Percentiles rank a stretch among this genome's conserved stretches.
Evolutionary conservation across 2,888 invertebrate species (phyloP).

Genomic region (Dasysyrphus albostriatus): DNA sequence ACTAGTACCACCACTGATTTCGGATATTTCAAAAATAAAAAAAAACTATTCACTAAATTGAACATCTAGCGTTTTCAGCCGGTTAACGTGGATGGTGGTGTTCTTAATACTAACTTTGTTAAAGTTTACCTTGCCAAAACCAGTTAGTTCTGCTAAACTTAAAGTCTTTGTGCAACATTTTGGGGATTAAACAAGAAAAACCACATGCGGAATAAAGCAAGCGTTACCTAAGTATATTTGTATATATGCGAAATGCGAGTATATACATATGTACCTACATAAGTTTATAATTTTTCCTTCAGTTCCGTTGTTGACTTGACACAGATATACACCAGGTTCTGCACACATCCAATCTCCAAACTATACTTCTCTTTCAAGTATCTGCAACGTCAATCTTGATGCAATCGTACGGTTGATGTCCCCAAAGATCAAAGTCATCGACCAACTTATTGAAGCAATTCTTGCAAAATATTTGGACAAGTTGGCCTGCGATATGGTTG

Average conservation of each 20-base stretch:
- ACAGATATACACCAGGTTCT: slow-evolving; percentile 46
- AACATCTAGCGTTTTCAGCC: slow-evolving; percentile 11
- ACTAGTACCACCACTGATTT: slow-evolving; percentile 20
- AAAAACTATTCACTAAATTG: slow-evolving; percentile 13
- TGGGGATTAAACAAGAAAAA: slow-evolving; percentile 46
- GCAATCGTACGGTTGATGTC: slow-evolving; percentile 46
- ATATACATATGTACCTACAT: neutral
- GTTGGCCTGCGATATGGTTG: slow-evolving; percentile 7
- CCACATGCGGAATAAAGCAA: slow-evolving; percentile 34
- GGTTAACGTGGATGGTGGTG: neutral
- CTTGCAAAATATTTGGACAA: slow-evolving; percentile 56
- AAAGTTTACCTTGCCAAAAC: slow-evolving; percentile 3
- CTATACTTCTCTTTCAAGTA: neutral
- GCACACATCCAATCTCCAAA: slow-evolving; percentile 20
- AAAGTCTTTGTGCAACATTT: slow-evolving; percentile 51
- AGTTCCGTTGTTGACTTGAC: slow-evolving; percentile 51
- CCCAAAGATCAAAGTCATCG: slow-evolving; percentile 71
- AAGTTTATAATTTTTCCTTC: slow-evolving; percentile 37
- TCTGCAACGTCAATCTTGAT: slow-evolving; percentile 31
- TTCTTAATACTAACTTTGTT: slow-evolving; percentile 11
- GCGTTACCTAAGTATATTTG: neutral
- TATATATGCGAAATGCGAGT: neutral
- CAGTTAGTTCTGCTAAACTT: slow-evolving; percentile 43
- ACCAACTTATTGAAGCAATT: slow-evolving; percentile 56
- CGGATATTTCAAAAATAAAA: slow-evolving; percentile 14